Percentiles rank a stretch among this genome's conserved stretches.
phyloP scores from a whole-genome alignment of 2,888 invertebrate species.

The Andrena minutula region DNA sequence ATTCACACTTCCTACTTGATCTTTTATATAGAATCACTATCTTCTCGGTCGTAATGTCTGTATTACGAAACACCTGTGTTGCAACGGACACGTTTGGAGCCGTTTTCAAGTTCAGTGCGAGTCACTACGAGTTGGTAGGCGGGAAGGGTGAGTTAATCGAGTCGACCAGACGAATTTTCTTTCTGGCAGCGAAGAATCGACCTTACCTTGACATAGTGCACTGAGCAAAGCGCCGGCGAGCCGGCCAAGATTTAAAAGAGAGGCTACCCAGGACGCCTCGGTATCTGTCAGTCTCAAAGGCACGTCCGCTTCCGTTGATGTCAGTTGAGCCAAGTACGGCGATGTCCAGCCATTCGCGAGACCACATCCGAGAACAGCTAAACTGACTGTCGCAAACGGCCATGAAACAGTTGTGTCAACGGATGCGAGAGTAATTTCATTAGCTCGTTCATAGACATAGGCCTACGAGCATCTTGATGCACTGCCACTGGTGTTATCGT shows the following conservation, averaged over 20 bases:
- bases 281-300: slow-evolving; percentile 75
- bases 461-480: slow-evolving; percentile 20
- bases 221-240: slow-evolving; percentile 78
- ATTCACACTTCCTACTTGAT: too few species aligned
- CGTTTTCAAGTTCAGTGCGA: slow-evolving; percentile 24
- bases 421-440: slow-evolving; percentile 61
- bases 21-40: too few species aligned
- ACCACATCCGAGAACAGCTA: slow-evolving; percentile 78
- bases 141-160: slow-evolving; percentile 4
- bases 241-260: slow-evolving; percentile 81
- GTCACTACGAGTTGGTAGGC: not conserved
- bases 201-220: slow-evolving; percentile 78
- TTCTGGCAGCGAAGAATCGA: slow-evolving; percentile 30
- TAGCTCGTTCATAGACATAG: slow-evolving; percentile 49
- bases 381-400: slow-evolving; percentile 71
- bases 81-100: not conserved
- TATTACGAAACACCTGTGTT: not conserved
- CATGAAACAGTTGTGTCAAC: slow-evolving; percentile 63
- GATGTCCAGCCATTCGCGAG: slow-evolving; percentile 82
- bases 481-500: not conserved
- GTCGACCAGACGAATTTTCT: slow-evolving; percentile 24
- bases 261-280: slow-evolving; percentile 81
- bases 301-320: slow-evolving; percentile 69
- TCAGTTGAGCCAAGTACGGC: slow-evolving; percentile 81
- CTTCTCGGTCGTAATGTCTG: too few species aligned